Conservation (phyloP, 1,140 invertebrate genomes). For the Meloidogyne hapla region DNA sequence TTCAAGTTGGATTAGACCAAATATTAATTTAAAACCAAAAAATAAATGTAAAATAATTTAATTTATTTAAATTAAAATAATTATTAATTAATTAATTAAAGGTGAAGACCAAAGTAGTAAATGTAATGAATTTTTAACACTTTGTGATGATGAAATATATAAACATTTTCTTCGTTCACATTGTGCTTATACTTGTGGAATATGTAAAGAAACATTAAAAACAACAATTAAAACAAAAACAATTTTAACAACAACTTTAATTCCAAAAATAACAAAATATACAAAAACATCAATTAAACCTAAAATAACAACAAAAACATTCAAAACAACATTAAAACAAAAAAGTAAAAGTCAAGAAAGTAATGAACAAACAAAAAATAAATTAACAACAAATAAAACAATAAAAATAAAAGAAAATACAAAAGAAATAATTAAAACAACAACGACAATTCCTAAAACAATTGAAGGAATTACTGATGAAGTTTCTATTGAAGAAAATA, state of each 20-base stretch:
- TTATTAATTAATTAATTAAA: not conserved
- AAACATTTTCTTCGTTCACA: constrained; percentile 3
- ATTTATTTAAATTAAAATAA: not conserved
- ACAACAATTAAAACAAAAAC: not conserved
- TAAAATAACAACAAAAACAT: not conserved
- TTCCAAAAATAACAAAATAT: not conserved
- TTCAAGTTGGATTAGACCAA: not conserved
- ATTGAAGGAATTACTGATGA: not conserved
- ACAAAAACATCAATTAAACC: not conserved
- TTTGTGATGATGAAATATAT: constrained; percentile 1
- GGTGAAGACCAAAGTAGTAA: not conserved
- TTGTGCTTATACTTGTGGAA: not conserved
- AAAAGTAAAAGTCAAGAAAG: not conserved
- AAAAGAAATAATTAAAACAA: not conserved
- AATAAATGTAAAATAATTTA: not conserved
- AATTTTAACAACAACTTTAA: not conserved
- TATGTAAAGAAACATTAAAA: not conserved
- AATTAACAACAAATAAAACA: no score
- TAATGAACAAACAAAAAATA: not conserved
- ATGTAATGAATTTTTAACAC: not conserved
- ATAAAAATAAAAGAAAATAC: not conserved
- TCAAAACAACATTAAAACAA: not conserved
- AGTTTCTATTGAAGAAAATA: not conserved
- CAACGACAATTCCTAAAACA: not conserved
- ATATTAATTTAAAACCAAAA: not conserved